These are phyloP conservation scores for Drosophila tani DNA, from an alignment of 1,140 invertebrate genomes.

Conservation along the genomic window DNA sequence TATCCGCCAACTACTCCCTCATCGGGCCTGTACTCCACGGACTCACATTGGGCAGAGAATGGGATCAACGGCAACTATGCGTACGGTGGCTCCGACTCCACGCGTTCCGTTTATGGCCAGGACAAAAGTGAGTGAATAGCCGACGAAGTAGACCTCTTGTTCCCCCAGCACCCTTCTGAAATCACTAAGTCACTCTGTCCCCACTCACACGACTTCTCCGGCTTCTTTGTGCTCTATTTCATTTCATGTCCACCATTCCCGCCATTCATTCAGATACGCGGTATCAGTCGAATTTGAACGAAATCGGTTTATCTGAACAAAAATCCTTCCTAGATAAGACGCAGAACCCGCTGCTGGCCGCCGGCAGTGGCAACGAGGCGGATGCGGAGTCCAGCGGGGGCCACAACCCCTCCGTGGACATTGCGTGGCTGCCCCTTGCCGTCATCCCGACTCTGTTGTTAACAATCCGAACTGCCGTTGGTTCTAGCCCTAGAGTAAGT, in stretches of 20 bases:
- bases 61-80: conserved; percentile 42
- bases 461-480: conserved; percentile 32
- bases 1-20: conserved; percentile 75
- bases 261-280: conserved; percentile 86
- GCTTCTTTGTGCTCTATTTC: conserved; percentile 37
- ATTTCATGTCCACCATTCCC: conserved; percentile 52
- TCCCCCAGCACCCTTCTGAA: background rate
- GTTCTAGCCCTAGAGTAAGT: conserved; percentile 52
- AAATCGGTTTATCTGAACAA: conserved; percentile 90
- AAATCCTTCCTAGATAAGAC: conserved; percentile 86
- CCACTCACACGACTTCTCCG: conserved; percentile 53
- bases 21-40: conserved; percentile 68
- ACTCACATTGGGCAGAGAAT: conserved; percentile 70
- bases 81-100: conserved; percentile 58
- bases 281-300: conserved; percentile 89
- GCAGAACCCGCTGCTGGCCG: conserved; percentile 79
- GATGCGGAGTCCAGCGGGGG: conserved; percentile 51
- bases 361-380: conserved; percentile 66
- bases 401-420: conserved; percentile 39
- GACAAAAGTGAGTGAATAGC: conserved; percentile 74
- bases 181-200: conserved; percentile 18
- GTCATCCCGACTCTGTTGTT: conserved; percentile 47
- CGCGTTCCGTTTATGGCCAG: conserved; percentile 60
- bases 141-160: background rate
- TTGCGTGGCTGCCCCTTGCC: conserved; percentile 52